phyloP scores from a whole-genome alignment of 2,113 vertebrate genomes.

The Nannospalax galili region DNA sequence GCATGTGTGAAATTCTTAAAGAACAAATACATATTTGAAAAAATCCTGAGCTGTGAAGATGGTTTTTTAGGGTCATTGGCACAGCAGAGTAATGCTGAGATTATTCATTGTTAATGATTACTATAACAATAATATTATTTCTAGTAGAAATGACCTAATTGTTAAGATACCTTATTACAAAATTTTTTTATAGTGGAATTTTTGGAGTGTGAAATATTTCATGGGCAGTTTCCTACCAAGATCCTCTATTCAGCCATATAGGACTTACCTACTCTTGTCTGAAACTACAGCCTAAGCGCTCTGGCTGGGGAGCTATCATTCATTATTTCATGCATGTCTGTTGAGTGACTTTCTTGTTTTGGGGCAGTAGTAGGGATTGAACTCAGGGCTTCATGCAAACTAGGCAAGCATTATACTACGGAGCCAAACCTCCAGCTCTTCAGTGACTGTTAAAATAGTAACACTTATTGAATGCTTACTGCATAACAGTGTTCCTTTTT shows the following conservation, averaged over 20 bases:
- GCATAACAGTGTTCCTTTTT: background rate
- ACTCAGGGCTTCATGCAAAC: background rate
- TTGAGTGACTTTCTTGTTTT: background rate
- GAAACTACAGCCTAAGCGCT: background rate
- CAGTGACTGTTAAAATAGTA: background rate
- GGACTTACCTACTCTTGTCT: background rate
- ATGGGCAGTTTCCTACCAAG: background rate
- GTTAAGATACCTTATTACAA: background rate
- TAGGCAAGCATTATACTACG: background rate
- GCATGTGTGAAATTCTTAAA: background rate
- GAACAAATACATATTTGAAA: too few relatives aligned
- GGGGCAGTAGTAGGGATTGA: background rate
- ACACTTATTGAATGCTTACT: background rate
- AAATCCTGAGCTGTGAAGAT: background rate
- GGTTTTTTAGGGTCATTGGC: conserved; percentile 6
- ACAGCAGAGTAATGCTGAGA: background rate
- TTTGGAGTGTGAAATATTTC: background rate
- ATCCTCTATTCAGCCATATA: too few relatives aligned
- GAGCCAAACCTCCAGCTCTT: background rate
- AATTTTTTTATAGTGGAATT: background rate
- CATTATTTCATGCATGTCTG: background rate
- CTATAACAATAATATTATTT: background rate
- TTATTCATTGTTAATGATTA: background rate
- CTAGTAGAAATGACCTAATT: background rate
- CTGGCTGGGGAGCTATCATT: background rate